A percentile compares a stretch with the other conserved stretches of the same genome.
These are phyloP conservation scores for Coecobrya sp. DNA, from an alignment of 2,888 invertebrate genomes.

Conservation along the genomic window DNA sequence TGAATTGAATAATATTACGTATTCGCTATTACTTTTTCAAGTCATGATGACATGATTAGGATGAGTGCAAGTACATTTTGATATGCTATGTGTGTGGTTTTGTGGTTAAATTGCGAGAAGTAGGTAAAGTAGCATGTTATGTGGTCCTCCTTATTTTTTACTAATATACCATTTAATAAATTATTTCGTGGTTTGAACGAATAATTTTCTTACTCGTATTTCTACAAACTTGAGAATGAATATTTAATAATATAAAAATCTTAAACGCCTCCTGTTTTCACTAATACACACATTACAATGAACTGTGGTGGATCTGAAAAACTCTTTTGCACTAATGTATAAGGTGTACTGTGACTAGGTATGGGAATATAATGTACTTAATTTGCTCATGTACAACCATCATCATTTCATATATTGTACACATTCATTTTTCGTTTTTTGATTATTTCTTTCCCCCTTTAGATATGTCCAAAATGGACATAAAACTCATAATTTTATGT, in stretches of 20 bases:
- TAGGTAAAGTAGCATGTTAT: background rate
- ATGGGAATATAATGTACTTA: constrained; percentile 22
- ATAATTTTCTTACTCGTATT: background rate
- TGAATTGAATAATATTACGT: constrained; percentile 68
- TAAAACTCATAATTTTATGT: constrained; percentile 79
- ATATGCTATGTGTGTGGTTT: constrained; percentile 3
- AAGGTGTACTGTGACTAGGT: background rate
- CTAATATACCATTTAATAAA: constrained; percentile 10
- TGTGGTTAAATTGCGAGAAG: background rate
- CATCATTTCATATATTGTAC: constrained; percentile 2
- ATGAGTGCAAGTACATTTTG: constrained; percentile 29
- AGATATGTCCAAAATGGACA: constrained; percentile 71
- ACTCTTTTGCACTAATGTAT: background rate
- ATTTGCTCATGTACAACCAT: constrained; percentile 24
- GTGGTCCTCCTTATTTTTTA: constrained; percentile 1
- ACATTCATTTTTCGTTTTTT: constrained; percentile 50
- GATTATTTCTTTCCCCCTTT: constrained; percentile 62
- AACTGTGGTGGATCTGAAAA: too few species aligned
- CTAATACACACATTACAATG: background rate
- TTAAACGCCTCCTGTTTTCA: background rate
- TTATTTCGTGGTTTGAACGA: background rate
- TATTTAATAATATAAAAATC: background rate
- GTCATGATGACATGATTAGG: constrained; percentile 30
- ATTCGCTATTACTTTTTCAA: constrained; percentile 42
- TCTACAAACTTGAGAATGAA: background rate